Base-by-base conservation (phyloP, 2,113 vertebrate species). In the Misgurnus mizolepis region DNA sequence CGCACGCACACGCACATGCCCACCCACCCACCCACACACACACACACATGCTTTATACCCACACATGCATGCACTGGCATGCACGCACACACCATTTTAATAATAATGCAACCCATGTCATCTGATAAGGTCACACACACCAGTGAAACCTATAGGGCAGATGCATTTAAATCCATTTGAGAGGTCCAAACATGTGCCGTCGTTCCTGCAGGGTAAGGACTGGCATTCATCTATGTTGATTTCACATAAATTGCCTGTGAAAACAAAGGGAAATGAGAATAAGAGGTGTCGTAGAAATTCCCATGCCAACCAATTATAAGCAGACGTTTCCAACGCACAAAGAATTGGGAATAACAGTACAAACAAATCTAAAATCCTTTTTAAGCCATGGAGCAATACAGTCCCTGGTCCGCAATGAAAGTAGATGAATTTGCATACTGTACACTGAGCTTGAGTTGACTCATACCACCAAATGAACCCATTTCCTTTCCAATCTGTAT, bases 141-240 rank as follows among this genome's bases (percentile, higher is more conserved):
- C 93, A 84, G 89, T 90, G 79, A 95, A 95, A 9, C 93, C 93
- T 14, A 83, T 47, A 66, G 67, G 58, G 81, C 91, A 96, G 65
- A 85, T 5, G 55, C 91, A 95, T 85, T 87, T 71, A 22, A 91
- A 95, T 72, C 90, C 84, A 18, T 79, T 76, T 47, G 85, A 61
- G n/a, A 93, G 84, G 79, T 96, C 91, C 80, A 87, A 12, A 83
- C 92, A 95, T 0, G 87, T 91, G 67, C 88, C 89, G 11, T 89
- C 91, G 84, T 93, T 89, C 58, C 90, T 82, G 79, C 91, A 95
- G 4, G 91, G 91, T 22, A 87, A 93, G n/a, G 90, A 94, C 2
- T 86, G 80, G 80, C 92, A 94, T 83, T 94, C 92, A 50, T 95
- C 90, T 82, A 91, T 83, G 81, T 93, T 90, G 86, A 91, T 88